phyloP scores from a whole-genome alignment of 1,140 invertebrate species.

The Trialeurodes vaporariorum region DNA sequence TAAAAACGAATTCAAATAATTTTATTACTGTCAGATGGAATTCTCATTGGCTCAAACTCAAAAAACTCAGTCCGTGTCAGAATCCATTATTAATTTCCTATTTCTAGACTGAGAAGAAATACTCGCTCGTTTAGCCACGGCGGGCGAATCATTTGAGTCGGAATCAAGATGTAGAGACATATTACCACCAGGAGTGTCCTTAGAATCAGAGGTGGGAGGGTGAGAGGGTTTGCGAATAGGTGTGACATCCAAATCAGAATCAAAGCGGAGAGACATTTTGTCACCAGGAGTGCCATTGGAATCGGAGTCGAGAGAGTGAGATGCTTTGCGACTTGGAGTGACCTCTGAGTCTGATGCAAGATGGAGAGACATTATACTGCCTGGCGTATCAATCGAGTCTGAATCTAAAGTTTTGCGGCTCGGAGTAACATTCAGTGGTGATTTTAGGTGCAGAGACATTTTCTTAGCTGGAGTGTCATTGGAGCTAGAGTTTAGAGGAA shows the following conservation, averaged over 20 bases:
- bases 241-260: background rate
- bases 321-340: too few species aligned
- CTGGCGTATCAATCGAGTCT: background rate
- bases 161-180: background rate
- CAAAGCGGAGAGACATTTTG: background rate
- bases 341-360: too few species aligned
- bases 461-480: background rate
- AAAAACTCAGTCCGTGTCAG: background rate
- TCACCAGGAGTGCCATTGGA: background rate
- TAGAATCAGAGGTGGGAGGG: background rate
- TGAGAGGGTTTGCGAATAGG: background rate
- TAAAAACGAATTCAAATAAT: too few species aligned
- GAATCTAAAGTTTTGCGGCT: too few species aligned
- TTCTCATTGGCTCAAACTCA: too few species aligned
- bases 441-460: background rate
- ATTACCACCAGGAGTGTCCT: background rate
- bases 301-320: too few species aligned
- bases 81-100: background rate
- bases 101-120: background rate
- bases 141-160: background rate
- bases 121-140: background rate
- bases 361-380: too few species aligned
- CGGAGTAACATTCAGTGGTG: background rate
- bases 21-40: too few species aligned
- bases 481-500: background rate